A percentile compares a stretch with the other conserved stretches of the same genome.
phyloP scores from a whole-genome alignment of 2,113 vertebrate genomes.

The Haplochromis burtoni region DNA sequence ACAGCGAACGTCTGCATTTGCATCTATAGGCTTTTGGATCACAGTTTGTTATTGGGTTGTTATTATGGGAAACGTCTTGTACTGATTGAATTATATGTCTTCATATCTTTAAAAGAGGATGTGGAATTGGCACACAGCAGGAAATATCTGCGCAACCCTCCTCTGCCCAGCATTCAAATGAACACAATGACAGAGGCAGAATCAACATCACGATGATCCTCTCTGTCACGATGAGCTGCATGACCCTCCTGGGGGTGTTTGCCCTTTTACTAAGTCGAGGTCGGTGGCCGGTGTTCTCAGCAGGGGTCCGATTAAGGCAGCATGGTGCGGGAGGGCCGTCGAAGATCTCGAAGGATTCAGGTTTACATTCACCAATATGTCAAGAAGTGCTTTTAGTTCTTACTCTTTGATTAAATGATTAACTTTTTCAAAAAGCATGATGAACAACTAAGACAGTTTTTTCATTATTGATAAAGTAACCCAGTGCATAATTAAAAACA shows the following conservation, averaged over 20 bases:
- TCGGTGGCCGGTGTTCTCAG: constrained; percentile 8
- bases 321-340: not conserved
- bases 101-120: not conserved
- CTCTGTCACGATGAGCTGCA: constrained; percentile 25
- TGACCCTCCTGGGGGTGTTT: constrained; percentile 53
- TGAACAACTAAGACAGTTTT: not conserved
- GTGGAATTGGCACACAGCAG: not conserved
- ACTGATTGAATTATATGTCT: not conserved
- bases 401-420: not conserved
- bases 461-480: not conserved
- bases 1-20: not conserved
- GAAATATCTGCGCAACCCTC: not conserved
- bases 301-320: constrained; percentile 46
- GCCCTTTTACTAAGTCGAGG: constrained; percentile 47
- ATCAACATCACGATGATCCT: constrained; percentile 28
- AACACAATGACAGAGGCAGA: constrained; percentile 9
- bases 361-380: not conserved
- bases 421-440: not conserved
- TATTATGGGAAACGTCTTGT: not conserved
- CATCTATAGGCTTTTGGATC: not conserved
- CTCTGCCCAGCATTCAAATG: not conserved
- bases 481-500: not conserved
- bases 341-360: not conserved
- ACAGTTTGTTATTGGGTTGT: not conserved
- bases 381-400: not conserved